phyloP scores from a whole-genome alignment of 2,113 vertebrate species.

The Stegostoma tigrinum region DNA sequence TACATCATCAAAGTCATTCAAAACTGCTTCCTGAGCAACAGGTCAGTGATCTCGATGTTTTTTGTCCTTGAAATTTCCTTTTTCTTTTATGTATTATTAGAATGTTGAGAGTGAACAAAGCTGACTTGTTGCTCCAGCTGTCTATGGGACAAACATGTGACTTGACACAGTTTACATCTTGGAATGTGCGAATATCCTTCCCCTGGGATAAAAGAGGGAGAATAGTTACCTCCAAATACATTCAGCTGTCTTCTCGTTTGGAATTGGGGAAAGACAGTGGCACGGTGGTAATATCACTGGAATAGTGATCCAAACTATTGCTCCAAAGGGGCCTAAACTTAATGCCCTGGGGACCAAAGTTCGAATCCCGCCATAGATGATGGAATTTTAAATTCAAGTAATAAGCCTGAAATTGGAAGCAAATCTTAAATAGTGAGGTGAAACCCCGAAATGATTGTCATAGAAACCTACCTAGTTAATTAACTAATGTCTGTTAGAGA shows the following conservation, averaged over 20 bases:
- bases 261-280: not conserved
- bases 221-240: too few relatives aligned
- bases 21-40: constrained; percentile 96
- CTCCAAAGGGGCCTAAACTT: too few relatives aligned
- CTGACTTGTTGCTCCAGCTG: not conserved
- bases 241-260: not conserved
- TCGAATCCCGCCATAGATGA: too few relatives aligned
- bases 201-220: not conserved
- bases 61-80: not conserved
- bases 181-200: not conserved
- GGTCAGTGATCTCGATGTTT: constrained; percentile 51
- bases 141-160: not conserved
- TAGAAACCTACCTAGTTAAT: too few relatives aligned
- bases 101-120: not conserved
- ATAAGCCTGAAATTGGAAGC: too few relatives aligned
- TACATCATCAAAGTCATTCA: constrained; percentile 96
- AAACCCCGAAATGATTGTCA: too few relatives aligned
- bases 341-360: too few relatives aligned
- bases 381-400: too few relatives aligned
- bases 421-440: too few relatives aligned
- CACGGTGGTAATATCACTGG: not conserved
- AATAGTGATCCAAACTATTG: too few relatives aligned
- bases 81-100: not conserved
- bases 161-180: not conserved
- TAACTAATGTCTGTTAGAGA: too few relatives aligned